Conservation (phyloP, 2,797 vertebrate genomes). For the Rhincodon typus region DNA sequence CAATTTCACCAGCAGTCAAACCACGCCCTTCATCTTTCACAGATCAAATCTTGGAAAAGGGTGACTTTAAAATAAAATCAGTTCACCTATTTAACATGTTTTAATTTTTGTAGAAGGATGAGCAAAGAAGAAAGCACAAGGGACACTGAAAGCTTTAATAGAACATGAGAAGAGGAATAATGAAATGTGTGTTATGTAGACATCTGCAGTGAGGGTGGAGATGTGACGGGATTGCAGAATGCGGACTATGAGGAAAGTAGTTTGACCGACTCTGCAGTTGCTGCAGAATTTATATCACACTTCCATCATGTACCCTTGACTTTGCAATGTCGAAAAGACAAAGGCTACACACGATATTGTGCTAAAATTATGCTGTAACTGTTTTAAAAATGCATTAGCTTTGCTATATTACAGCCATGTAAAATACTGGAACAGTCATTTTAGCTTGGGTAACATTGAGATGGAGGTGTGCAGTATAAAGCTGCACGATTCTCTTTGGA, state of each 20-base stretch:
- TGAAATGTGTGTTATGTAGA: not conserved
- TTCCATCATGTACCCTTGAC: not conserved
- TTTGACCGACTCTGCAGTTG: not conserved
- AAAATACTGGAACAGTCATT: not conserved
- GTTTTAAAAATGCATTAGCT: not conserved
- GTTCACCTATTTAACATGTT: not conserved
- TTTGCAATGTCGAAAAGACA: not conserved
- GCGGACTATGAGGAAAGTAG: not conserved
- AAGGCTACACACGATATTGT: not conserved
- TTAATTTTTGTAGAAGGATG: not conserved
- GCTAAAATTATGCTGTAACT: not conserved
- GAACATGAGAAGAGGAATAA: not conserved
- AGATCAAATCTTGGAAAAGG: not conserved
- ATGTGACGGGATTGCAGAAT: not conserved
- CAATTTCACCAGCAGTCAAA: not conserved
- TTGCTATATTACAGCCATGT: not conserved
- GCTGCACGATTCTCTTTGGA: not conserved
- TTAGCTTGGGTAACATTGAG: not conserved
- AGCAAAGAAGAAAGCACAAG: not conserved
- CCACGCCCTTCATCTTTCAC: not conserved
- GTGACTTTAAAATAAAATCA: not conserved
- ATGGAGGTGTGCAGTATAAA: not conserved
- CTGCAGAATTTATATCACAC: constrained; percentile 18
- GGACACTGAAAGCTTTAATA: not conserved
- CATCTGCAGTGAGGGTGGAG: constrained; percentile 25